Base-by-base conservation (phyloP, 2,797 vertebrate species). In the Liparis tanakae region DNA sequence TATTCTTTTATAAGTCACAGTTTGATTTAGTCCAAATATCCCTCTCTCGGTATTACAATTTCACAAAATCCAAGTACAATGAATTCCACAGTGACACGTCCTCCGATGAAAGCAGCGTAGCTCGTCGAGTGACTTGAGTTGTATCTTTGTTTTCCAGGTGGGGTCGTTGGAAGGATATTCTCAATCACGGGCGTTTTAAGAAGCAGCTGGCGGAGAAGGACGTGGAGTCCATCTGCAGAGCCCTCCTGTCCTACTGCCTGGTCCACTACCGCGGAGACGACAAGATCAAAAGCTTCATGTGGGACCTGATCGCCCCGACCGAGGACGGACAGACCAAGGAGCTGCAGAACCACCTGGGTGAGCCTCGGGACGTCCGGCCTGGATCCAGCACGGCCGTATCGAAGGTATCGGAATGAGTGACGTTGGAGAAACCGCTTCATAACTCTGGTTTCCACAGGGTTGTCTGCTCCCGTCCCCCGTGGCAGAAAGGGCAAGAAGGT, bases 281-380 rank as follows among this genome's bases (percentile, higher is more conserved):
- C 93, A 99, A 98, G 92, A 99, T 99, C 80, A 99, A 99, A 93
- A 95, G 98, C 87, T 99, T 99, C 90, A 98, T 99, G 93, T 99
- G 98, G 98, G 98, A 99, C 89, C 96, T 99, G 76, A 99, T 99
- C 33, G 97, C 98, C 10, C 98, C 98, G 5, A 95, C 95, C 7
- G 98, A 99, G 81, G 96, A 99, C 13, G 98, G 98, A n/a, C 96
- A 93, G 55, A 98, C 97, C 58, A 95, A 97, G 76, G 97, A 99
- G 89, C 93, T 99, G 33, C 97, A 98, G 87, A 99, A 99, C 89
- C 98, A 99, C 85, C 91, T 99, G 0, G 98, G 98, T 98, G 91
- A 92, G 88, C 66, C n/a, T 76, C 33, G 17, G 69, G 15, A 44
- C 51, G 7, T 48, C 5, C 56, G 59, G 37, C 8, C 2, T 57